phyloP scores from a whole-genome alignment of 2,113 vertebrate genomes.

The Emydura subglobosa region DNA sequence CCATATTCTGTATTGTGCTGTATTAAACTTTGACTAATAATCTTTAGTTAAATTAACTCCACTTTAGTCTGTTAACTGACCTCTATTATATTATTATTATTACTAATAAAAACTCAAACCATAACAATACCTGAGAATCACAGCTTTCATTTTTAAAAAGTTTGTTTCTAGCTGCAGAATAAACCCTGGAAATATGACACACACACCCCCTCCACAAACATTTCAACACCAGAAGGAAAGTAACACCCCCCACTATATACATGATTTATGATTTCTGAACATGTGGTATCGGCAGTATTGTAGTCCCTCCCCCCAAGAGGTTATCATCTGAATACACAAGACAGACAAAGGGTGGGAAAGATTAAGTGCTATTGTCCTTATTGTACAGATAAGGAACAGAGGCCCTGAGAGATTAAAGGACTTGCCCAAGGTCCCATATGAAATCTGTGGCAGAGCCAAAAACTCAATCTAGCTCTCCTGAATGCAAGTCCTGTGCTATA shows the following conservation, averaged over 20 bases:
- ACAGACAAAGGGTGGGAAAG: background rate
- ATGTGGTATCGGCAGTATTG: background rate
- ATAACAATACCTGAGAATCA: background rate
- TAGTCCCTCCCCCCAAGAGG: background rate
- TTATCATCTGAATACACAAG: background rate
- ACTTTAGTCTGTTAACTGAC: background rate
- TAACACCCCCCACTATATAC: background rate
- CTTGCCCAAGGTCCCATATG: background rate
- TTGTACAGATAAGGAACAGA: background rate
- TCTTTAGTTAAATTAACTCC: background rate
- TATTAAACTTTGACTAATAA: background rate
- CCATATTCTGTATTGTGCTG: background rate
- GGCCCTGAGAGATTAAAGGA: background rate
- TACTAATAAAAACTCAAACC: background rate
- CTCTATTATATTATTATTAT: background rate
- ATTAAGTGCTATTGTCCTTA: background rate
- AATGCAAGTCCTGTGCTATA: background rate
- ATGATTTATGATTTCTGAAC: background rate
- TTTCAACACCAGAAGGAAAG: background rate
- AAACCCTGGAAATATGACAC: background rate
- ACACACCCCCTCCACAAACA: background rate
- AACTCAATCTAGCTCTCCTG: background rate
- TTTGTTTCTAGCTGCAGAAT: background rate
- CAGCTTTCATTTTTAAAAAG: conserved; percentile 15
- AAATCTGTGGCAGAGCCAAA: rapidly evolving